A percentile compares a stretch with the other conserved stretches of the same genome.
phyloP scores from a whole-genome alignment of 92 coral and sea anemone genomes.

The Heliopora coerulea region DNA sequence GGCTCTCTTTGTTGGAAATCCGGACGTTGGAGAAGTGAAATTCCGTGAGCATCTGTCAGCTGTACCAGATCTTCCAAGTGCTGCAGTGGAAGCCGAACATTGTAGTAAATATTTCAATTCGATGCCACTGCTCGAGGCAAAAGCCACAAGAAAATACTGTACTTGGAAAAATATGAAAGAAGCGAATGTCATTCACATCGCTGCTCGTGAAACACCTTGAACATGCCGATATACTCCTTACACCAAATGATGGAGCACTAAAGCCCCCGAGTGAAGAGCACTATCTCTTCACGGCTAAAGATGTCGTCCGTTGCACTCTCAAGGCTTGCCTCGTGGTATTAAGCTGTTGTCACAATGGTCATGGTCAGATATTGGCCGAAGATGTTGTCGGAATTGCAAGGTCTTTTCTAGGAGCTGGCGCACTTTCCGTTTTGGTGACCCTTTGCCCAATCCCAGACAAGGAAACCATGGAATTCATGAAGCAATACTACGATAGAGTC shows the following conservation, averaged over 20 bases:
- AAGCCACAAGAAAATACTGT: slow-evolving; percentile 30
- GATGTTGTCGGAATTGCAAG: slow-evolving; percentile 55
- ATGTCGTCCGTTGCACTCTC: slow-evolving; percentile 31
- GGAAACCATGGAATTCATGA: slow-evolving; percentile 40
- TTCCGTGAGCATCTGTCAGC: neutral
- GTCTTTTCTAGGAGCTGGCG: slow-evolving; percentile 58
- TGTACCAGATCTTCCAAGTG: slow-evolving; percentile 19
- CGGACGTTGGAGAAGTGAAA: slow-evolving; percentile 26
- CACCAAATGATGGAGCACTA: slow-evolving; percentile 16
- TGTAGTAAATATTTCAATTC: slow-evolving; percentile 36
- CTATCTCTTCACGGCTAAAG: slow-evolving; percentile 41
- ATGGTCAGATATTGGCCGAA: slow-evolving; percentile 35
- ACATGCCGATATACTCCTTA: slow-evolving; percentile 55
- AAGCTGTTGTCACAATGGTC: slow-evolving; percentile 45
- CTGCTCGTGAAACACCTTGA: slow-evolving; percentile 55
- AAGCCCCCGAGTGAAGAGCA: slow-evolving; percentile 8
- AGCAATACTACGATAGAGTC: slow-evolving; percentile 41
- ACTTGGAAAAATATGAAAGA: slow-evolving; percentile 20
- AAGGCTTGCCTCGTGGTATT: slow-evolving; percentile 52
- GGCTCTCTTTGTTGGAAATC: slow-evolving; percentile 44
- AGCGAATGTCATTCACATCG: slow-evolving; percentile 37
- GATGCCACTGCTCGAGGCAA: slow-evolving; percentile 13
- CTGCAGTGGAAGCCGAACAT: slow-evolving; percentile 39
- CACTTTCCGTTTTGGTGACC: slow-evolving; percentile 49
- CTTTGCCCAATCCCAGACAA: slow-evolving; percentile 52